Base-by-base conservation (phyloP, 2,888 invertebrate genomes). In the Deilephila elpenor region DNA sequence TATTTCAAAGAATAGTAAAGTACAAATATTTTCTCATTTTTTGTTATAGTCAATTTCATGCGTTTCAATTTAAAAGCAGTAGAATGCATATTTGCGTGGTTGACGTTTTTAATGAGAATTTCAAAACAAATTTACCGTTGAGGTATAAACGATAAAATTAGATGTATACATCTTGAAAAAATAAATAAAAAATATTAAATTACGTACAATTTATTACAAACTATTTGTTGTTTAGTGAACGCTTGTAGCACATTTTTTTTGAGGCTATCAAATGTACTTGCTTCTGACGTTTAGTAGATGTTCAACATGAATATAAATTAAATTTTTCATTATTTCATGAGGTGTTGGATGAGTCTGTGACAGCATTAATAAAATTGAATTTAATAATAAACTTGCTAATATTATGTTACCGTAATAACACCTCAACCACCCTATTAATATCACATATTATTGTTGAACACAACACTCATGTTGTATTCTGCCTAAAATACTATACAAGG, bases 191-290 rank as follows among this genome's bases (percentile, higher is more conserved):
- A 37, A n/a, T n/a, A 44, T 17, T 44, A 44, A 44, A 44, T 62
- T 62, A 34, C 25, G 14, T 67, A 25, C 6, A 5, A 25, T 25
- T 0, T 25, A 25, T 25, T 25, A 25, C 1, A 25, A 25, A 67
- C 17, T 44, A 67, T 44, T 67, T 44, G 20, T 34, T 37, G 62
- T 44, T 64, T 64, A 14, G 19, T 64, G 20, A 64, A 44, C 44
- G 20, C 32, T 62, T 19, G 7, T 17, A n/a, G 20, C 5, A 6
- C 20, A 64, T 44, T 25, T n/a, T 67, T 67, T 44, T 51, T 67
- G 64, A 67, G 19, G 37, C 44, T 64, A 44, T 64, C 37, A 44
- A 64, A 64, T 44, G 20, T 44, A n/a, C 44, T 37, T 64, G 64
- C 11, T 20, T 64, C 11, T 64, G 64, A 64, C 37, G 44, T 64